Evolutionary conservation across 2,797 vertebrate genomes (phyloP), one percentile per base, ranked within the genome.

Genomic region (Rhinella marina): DNA sequence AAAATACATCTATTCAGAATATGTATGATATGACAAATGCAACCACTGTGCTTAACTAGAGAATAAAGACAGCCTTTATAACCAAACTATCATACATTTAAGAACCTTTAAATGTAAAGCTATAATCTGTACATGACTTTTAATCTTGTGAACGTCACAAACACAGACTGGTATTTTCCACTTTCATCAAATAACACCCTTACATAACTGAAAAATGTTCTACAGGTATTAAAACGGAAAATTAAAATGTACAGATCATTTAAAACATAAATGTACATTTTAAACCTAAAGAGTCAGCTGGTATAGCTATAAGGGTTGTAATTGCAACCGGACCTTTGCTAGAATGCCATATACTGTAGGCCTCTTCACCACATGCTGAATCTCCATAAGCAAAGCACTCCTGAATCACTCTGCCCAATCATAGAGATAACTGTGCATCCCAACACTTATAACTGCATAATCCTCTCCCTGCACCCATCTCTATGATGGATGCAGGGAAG

Each of bases 81-180:
- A 64, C 59, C 4, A 68, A 68, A 41, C 19, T 54, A 13, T 54
- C 75, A 77, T 16, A 77, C 6, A 77, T 66, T 78, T 59, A 66
- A 66, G 75, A 78, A 62, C 62, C 61, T 75, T 59, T 64, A 70
- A 81, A 80, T 86, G 85, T 59, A 64, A 80, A 64, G 54, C 19
- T 41, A 56, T 17, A 77, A 62, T 85, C n/a, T 50, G 13, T 66
- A 14, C 32, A 25, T 66, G 61, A 66, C 61, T n/a, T 66, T 50
- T 66, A 41, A 23, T 81, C 61, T 48, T 50, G 21, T 66, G 80
- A 81, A 64, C 59, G 50, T 25, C 62, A 77, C 75, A 52, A 61
- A 81, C 29, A 81, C 17, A 57, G 76, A 21, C 29, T 61, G 23
- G 21, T 19, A 48, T 61, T 48, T 64, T 81, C 12, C 17, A 29